A percentile compares a stretch with the other conserved stretches of the same genome.
phyloP scores from a whole-genome alignment of 2,797 vertebrate species.

The Eupleurogrammus muticus region DNA sequence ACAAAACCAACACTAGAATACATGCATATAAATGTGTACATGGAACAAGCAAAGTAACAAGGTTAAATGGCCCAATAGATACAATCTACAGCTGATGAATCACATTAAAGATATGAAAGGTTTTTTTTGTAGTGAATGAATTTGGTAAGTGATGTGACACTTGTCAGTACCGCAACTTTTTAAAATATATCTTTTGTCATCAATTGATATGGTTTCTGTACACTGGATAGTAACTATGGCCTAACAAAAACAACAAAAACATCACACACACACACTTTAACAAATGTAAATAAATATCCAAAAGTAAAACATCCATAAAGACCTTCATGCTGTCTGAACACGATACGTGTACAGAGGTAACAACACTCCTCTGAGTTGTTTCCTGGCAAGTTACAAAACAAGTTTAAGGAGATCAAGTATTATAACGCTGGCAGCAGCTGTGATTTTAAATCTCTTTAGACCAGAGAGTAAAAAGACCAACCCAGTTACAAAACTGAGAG shows the following conservation, averaged over 20 bases:
- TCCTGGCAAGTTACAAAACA: constrained; percentile 50
- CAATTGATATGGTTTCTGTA: constrained; percentile 63
- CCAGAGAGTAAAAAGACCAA: constrained; percentile 30
- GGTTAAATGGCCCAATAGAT: constrained; percentile 5
- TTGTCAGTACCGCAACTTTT: constrained; percentile 33
- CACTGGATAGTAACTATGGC: constrained; percentile 13
- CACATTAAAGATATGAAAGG: constrained; percentile 26
- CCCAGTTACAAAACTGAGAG: constrained; percentile 35
- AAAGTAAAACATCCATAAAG: constrained; percentile 27
- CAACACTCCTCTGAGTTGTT: constrained; percentile 34
- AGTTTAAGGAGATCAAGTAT: constrained; percentile 34
- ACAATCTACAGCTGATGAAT: constrained; percentile 18
- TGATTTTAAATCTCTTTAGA: constrained; percentile 26
- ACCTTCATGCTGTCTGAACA: constrained; percentile 17
- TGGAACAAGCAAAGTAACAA: constrained; percentile 6
- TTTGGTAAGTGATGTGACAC: constrained; percentile 21
- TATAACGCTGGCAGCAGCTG: constrained; percentile 21
- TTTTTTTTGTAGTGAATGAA: constrained; percentile 17
- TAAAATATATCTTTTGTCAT: constrained; percentile 19
- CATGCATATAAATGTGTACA: constrained; percentile 31
- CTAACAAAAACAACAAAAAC: constrained; percentile 8
- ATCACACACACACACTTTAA: not conserved
- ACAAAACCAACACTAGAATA: constrained; percentile 22
- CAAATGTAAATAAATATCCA: constrained; percentile 45
- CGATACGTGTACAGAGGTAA: constrained; percentile 29